Conservation (phyloP, 2,797 vertebrate species). For the Oryzias dopingdopingensis region DNA sequence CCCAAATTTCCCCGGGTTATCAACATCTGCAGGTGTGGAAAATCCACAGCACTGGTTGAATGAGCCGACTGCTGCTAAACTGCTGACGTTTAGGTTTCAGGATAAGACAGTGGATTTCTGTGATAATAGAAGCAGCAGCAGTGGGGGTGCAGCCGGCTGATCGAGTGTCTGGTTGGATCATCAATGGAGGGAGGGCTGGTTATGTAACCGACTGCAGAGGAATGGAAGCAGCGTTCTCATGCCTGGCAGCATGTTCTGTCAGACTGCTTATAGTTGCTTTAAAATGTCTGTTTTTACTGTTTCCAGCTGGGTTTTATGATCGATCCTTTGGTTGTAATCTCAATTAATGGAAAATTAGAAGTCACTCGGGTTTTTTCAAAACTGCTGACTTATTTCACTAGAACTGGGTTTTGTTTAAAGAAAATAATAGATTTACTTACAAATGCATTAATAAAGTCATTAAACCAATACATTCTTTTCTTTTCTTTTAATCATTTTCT, state of each 20-base stretch:
- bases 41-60: slow-evolving; percentile 10
- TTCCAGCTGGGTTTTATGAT: background rate
- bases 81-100: slow-evolving; percentile 41
- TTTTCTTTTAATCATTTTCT: no score
- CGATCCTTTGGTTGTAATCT: background rate
- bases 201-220: slow-evolving; percentile 41
- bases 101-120: slow-evolving; percentile 17
- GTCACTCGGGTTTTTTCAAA: no score
- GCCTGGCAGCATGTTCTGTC: no score
- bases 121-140: background rate
- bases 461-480: no score
- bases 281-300: no score
- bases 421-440: no score
- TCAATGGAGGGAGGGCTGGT: slow-evolving; percentile 16
- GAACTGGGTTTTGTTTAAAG: no score
- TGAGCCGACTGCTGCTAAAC: slow-evolving; percentile 1
- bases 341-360: no score
- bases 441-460: no score
- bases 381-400: no score
- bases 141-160: background rate
- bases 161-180: slow-evolving; percentile 11
- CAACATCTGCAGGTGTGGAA: background rate
- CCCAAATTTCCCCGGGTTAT: background rate
- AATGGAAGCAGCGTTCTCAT: slow-evolving; percentile 31
- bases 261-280: background rate